Evolutionary conservation across 2,113 vertebrate species (phyloP).

Genomic region (Anhinga rufa): DNA sequence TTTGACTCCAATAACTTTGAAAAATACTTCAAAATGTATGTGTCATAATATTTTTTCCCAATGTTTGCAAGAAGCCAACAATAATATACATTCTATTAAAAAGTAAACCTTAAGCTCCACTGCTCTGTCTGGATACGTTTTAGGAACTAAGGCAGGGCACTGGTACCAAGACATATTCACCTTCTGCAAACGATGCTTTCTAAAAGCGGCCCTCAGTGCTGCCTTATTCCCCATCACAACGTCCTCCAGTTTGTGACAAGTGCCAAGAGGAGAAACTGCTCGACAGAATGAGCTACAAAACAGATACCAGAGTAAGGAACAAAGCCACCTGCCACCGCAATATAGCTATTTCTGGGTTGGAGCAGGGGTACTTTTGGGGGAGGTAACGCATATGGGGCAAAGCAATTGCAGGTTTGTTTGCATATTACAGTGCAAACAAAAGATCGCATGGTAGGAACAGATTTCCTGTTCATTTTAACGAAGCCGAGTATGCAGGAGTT

Average conservation of each 20-base stretch:
- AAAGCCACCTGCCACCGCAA: background rate
- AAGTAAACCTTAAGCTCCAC: background rate
- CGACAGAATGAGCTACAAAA: background rate
- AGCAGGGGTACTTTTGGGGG: no score
- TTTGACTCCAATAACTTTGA: background rate
- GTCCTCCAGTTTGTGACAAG: background rate
- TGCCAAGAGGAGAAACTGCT: background rate
- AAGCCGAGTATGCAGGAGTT: background rate
- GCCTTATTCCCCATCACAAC: background rate
- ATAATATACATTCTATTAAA: background rate
- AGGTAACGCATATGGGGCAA: background rate
- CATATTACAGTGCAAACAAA: background rate
- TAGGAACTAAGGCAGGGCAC: background rate
- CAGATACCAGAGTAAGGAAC: background rate
- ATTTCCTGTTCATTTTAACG: background rate
- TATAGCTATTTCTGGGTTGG: background rate
- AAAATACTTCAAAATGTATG: background rate
- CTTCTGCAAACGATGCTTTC: background rate
- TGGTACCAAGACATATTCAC: background rate
- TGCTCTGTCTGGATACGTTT: background rate
- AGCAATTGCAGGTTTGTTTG: background rate
- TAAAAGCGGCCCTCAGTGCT: background rate
- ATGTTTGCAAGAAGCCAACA: background rate
- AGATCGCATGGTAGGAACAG: background rate
- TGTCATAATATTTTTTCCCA: background rate